These are phyloP conservation scores for Drosophila testacea DNA, from an alignment of 2,888 invertebrate species.

Conservation along the genomic window DNA sequence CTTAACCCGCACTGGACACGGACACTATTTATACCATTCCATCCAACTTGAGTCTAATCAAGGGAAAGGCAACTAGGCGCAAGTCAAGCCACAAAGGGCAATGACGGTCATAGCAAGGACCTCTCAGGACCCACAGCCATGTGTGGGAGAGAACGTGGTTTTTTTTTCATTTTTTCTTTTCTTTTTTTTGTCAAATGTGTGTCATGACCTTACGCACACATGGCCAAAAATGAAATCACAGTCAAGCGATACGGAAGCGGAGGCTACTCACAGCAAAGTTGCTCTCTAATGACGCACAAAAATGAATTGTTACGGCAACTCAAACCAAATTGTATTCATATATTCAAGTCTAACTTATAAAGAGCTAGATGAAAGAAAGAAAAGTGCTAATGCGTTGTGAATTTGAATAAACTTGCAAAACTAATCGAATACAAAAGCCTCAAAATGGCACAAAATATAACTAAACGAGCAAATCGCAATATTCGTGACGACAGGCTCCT, in stretches of 20 bases:
- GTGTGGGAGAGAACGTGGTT: slow-evolving; percentile 14
- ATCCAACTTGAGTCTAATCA: slow-evolving; percentile 36
- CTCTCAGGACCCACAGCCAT: slow-evolving; percentile 25
- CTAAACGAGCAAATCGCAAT: background rate
- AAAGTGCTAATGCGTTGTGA: background rate
- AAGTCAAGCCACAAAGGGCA: slow-evolving; percentile 44
- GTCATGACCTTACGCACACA: slow-evolving; percentile 70
- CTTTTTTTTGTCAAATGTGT: slow-evolving; percentile 58
- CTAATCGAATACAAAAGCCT: slow-evolving; percentile 4
- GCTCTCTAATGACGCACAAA: slow-evolving; percentile 34
- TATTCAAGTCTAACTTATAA: background rate
- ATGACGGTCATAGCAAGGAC: slow-evolving; percentile 34
- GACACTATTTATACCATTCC: slow-evolving; percentile 8
- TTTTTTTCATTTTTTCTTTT: too few species aligned
- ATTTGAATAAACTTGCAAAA: background rate
- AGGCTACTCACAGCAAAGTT: slow-evolving; percentile 22
- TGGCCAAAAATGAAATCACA: slow-evolving; percentile 31
- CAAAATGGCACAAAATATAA: background rate
- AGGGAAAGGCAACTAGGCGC: slow-evolving; percentile 35
- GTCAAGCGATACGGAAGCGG: slow-evolving; percentile 1
- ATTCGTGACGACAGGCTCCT: background rate
- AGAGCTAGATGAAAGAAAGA: background rate
- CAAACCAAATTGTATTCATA: slow-evolving; percentile 16
- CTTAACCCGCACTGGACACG: slow-evolving; percentile 16
- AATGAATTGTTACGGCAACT: slow-evolving; percentile 26